Conservation (phyloP, 2,113 vertebrate species). For the Prietella phreatophila region DNA sequence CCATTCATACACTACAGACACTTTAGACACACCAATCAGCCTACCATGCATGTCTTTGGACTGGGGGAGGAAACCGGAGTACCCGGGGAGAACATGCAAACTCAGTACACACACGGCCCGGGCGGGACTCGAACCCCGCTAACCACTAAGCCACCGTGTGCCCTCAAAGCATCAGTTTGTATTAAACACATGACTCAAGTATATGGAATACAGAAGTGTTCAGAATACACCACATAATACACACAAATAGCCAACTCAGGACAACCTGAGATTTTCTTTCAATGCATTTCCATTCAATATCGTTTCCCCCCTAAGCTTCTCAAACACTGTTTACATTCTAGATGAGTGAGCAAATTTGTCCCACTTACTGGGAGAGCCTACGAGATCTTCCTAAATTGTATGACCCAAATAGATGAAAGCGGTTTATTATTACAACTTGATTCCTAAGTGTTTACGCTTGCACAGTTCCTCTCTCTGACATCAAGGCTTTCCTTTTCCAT, state of each 20-base stretch:
- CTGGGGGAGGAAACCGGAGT: too few relatives aligned
- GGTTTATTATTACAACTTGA: conserved; percentile 14
- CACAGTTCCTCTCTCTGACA: conserved; percentile 7
- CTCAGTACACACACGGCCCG: too few relatives aligned
- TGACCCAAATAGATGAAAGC: conserved; percentile 22
- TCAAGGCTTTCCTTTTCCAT: conserved; percentile 10
- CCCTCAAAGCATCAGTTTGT: not conserved
- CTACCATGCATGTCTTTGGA: too few relatives aligned
- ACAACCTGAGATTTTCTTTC: not conserved
- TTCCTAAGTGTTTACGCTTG: not conserved
- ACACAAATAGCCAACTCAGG: not conserved
- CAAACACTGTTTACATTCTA: not conserved
- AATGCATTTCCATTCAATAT: not conserved
- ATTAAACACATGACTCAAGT: not conserved
- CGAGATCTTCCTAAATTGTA: not conserved
- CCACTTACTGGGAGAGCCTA: not conserved
- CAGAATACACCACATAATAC: not conserved
- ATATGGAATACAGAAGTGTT: not conserved
- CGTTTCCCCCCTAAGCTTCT: not conserved
- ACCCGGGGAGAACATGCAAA: too few relatives aligned
- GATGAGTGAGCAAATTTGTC: not conserved
- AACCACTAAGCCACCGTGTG: too few relatives aligned
- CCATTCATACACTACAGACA: too few relatives aligned
- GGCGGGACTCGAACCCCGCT: too few relatives aligned
- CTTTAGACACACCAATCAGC: too few relatives aligned